Conservation (phyloP, 2,797 vertebrate species). For the Sphenopsis melanotis region DNA sequence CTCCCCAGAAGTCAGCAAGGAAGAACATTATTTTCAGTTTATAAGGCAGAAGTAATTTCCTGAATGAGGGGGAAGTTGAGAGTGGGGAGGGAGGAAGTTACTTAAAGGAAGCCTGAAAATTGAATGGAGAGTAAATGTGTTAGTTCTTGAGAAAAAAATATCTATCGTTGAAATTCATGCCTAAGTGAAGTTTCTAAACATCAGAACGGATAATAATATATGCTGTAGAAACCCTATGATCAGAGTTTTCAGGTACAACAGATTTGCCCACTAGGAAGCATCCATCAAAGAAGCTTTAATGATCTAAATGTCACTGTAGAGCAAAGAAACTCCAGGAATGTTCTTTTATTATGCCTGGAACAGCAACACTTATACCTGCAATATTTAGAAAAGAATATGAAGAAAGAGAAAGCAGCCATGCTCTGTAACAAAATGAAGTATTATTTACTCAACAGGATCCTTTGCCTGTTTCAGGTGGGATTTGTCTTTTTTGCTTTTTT, state of each 20-base stretch:
- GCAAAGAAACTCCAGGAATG: background rate
- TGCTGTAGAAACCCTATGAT: background rate
- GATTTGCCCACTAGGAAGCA: background rate
- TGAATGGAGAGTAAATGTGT: background rate
- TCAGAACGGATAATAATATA: background rate
- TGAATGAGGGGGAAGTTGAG: rapidly evolving
- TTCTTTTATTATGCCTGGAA: background rate
- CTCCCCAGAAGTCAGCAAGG: background rate
- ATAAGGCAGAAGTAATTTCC: background rate
- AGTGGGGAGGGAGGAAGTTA: rapidly evolving
- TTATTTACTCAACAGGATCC: background rate
- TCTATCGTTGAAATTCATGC: background rate
- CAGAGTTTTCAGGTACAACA: background rate
- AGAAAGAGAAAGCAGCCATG: background rate
- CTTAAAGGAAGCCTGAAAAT: background rate
- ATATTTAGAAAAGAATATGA: background rate
- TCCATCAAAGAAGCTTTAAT: conserved; percentile 1
- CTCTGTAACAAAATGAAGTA: background rate
- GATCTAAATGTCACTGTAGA: background rate
- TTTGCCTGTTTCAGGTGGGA: background rate
- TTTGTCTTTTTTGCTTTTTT: rapidly evolving
- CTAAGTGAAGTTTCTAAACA: background rate
- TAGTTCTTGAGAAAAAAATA: background rate
- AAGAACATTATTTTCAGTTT: background rate
- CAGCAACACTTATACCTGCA: background rate